These are phyloP conservation scores for Thalassarche chlororhynchos DNA, from an alignment of 2,113 vertebrate species.

Conservation along the genomic window DNA sequence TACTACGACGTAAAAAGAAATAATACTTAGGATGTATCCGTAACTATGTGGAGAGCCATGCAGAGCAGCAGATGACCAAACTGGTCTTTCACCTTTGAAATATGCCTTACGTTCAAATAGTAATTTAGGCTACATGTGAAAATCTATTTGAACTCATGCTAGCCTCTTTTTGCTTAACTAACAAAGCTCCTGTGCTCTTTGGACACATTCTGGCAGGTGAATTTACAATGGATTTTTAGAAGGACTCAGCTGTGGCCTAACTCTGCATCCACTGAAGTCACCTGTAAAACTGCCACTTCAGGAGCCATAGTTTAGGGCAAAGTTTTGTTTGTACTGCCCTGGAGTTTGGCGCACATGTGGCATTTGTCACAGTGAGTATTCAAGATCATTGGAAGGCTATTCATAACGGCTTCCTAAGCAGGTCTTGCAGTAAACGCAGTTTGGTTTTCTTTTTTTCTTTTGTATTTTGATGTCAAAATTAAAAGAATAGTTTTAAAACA, in stretches of 20 bases:
- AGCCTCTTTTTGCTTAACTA: background rate
- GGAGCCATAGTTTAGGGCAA: background rate
- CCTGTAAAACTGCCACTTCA: background rate
- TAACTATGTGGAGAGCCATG: background rate
- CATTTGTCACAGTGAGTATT: background rate
- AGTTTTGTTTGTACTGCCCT: background rate
- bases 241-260: background rate
- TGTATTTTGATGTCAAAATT: background rate
- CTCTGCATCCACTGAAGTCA: background rate
- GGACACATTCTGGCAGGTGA: background rate
- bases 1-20: background rate
- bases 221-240: background rate
- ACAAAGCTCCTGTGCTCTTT: background rate
- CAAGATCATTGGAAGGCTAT: background rate
- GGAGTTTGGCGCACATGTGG: background rate
- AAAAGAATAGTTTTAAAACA: background rate
- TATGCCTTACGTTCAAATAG: background rate
- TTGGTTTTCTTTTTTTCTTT: background rate
- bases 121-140: background rate
- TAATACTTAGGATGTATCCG: background rate
- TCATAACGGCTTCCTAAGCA: background rate
- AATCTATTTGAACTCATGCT: background rate
- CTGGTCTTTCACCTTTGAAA: background rate
- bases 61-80: background rate
- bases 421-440: background rate